Evolutionary conservation across 1,140 invertebrate species (phyloP).

Genomic region (Drosophila pachea): DNA sequence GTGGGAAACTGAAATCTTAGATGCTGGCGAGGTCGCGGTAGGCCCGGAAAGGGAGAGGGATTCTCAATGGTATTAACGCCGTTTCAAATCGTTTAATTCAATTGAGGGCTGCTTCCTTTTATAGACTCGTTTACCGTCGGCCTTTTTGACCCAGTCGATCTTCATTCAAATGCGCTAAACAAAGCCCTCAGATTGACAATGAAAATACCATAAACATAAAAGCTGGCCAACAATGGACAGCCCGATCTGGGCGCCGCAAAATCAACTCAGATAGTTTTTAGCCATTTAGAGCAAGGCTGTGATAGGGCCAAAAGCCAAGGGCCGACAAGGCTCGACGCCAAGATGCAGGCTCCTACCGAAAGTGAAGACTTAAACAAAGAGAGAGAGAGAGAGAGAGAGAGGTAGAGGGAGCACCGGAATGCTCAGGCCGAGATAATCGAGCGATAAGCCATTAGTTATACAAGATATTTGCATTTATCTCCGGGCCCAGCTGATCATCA

Average conservation of each 20-base stretch:
- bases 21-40: conserved; percentile 23
- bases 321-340: too few species aligned
- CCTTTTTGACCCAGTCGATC: background rate
- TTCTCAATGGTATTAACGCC: conserved; percentile 17
- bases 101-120: conserved; percentile 33
- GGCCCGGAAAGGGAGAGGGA: conserved; percentile 32
- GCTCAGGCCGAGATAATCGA: conserved; percentile 18
- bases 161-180: conserved; percentile 13
- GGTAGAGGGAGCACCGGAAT: too few species aligned
- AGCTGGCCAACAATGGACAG: conserved; percentile 27
- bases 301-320: too few species aligned
- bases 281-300: conserved; percentile 52
- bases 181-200: conserved; percentile 30
- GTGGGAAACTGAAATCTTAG: conserved; percentile 34
- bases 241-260: conserved; percentile 2
- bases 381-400: too few species aligned
- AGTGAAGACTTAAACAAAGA: too few species aligned
- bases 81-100: conserved; percentile 24
- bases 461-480: conserved; percentile 68
- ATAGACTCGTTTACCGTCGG: conserved; percentile 3
- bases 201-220: conserved; percentile 35
- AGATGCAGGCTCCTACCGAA: too few species aligned
- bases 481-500: conserved; percentile 48
- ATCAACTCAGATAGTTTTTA: too few species aligned
- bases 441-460: conserved; percentile 60